Base-by-base conservation (phyloP, 2,888 invertebrate genomes). In the Cyaniris semiargus region DNA sequence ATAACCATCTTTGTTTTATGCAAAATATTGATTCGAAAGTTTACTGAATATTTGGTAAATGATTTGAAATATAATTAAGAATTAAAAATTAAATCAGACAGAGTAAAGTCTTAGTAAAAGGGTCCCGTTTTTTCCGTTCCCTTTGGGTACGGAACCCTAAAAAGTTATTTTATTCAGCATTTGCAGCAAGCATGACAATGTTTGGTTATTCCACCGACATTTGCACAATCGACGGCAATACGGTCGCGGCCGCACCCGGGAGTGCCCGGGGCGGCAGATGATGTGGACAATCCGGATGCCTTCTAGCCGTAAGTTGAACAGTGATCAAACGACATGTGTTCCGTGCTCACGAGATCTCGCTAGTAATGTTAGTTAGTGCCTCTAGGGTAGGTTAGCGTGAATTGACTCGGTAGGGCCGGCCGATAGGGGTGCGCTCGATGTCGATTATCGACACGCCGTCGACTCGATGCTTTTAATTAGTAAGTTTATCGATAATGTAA, bases 341-440 rank as follows among this genome's bases (percentile, higher is more conserved):
- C 92, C 90, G 90, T 92, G 91, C 92, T 92, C 93, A 93, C 87
- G 88, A 89, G 94, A 94, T 94, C 94, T 94, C 94, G 92, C 90
- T 94, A 93, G 93, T 91, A 89, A 81, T 89, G 90, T 92, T 92
- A 93, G 92, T 93, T 92, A 93, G 91, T 89, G 91, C 89, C 89
- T 91, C 82, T 92, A 92, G 89, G 81, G 84, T 88, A 93, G 92
- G 92, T 91, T 92, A 91, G 91, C 82, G 85, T 81, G 89, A 90
- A 91, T 87, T 90, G 85, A 84, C 87, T 87, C 86, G 85, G 83
- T 81, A 83, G 81, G 84, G 87, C 85, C 85, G 85, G 85, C 82
- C 87, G 87, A 83, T 83, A 53, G 83, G 79, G 82, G 15, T 38
- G 72, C 38, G 44, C 72, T 21, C 72, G 72, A 21, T 72, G 21